Evolutionary conservation across 2,888 invertebrate species (phyloP).

Genomic region (Mythimna ferrago): DNA sequence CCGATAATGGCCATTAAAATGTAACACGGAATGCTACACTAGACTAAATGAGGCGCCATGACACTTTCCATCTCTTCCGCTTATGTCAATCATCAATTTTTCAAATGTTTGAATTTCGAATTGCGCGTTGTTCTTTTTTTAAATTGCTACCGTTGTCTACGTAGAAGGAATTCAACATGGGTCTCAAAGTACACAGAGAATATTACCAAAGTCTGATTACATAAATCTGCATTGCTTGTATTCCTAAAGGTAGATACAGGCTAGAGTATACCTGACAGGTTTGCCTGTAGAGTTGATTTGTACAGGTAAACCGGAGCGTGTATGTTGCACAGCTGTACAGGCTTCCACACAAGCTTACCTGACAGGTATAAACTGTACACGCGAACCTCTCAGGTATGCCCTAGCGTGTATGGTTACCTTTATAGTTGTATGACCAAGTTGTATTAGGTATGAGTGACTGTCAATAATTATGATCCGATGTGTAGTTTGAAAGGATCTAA

Average conservation of each 20-base stretch:
- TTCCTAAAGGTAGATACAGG: background rate
- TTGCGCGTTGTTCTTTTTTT: constrained; percentile 1
- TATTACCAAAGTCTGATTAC: constrained; percentile 29
- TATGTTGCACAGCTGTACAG: too few species aligned
- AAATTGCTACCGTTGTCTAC: background rate
- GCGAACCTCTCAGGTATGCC: too few species aligned
- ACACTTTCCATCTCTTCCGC: constrained; percentile 18
- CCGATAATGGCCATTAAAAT: constrained; percentile 2
- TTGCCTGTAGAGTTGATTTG: too few species aligned
- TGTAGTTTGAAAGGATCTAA: constrained; percentile 22
- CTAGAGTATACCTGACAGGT: too few species aligned
- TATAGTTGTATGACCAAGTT: constrained; percentile 31
- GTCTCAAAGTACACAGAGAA: constrained; percentile 19
- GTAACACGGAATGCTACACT: constrained; percentile 21
- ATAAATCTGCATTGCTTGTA: constrained; percentile 9
- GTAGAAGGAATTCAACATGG: background rate
- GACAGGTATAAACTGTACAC: too few species aligned
- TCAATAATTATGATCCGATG: constrained; percentile 15
- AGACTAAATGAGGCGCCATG: constrained; percentile 27
- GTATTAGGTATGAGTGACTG: constrained; percentile 22
- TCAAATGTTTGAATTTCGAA: background rate
- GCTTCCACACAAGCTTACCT: too few species aligned
- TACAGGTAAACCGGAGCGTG: too few species aligned
- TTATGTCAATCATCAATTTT: constrained; percentile 27
- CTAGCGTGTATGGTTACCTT: too few species aligned